Evolutionary conservation across 2,113 vertebrate genomes (phyloP).

Genomic region (Trematomus loennbergii): DNA sequence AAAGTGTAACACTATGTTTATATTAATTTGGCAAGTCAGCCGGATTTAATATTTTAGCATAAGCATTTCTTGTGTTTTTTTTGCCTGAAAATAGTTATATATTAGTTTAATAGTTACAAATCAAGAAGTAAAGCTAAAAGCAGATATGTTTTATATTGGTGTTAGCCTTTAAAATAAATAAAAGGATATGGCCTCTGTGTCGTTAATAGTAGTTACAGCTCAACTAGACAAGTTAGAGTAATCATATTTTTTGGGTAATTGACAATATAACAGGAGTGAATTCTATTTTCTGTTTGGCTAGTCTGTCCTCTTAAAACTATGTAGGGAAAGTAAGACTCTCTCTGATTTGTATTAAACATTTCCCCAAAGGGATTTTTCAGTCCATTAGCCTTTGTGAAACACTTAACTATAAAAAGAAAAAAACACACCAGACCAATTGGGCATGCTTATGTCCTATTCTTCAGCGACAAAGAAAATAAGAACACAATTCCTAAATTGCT

Average conservation of each 20-base stretch:
- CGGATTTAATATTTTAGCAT: too few relatives aligned
- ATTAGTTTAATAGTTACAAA: too few relatives aligned
- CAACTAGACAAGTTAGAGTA: too few relatives aligned
- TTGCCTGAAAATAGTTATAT: too few relatives aligned
- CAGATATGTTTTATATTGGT: too few relatives aligned
- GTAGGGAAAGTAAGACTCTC: background rate
- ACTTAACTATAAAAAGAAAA: background rate
- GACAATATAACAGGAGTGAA: background rate
- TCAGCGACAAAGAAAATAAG: constrained; percentile 5
- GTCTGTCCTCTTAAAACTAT: background rate
- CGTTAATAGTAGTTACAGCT: too few relatives aligned
- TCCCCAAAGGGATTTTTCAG: constrained; percentile 1
- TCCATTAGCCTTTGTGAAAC: constrained; percentile 1
- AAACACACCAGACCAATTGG: constrained; percentile 6
- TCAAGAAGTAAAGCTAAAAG: too few relatives aligned
- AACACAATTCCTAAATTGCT: constrained; percentile 17
- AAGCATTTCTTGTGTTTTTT: background rate
- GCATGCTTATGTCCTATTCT: background rate
- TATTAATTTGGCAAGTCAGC: background rate
- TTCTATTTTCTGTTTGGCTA: background rate
- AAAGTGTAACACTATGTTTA: background rate
- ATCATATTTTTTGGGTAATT: background rate
- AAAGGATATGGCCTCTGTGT: too few relatives aligned
- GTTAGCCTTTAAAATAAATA: background rate
- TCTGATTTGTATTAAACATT: background rate